Base-by-base conservation (phyloP, 1,140 invertebrate species). In the Lepidurus couesii region DNA sequence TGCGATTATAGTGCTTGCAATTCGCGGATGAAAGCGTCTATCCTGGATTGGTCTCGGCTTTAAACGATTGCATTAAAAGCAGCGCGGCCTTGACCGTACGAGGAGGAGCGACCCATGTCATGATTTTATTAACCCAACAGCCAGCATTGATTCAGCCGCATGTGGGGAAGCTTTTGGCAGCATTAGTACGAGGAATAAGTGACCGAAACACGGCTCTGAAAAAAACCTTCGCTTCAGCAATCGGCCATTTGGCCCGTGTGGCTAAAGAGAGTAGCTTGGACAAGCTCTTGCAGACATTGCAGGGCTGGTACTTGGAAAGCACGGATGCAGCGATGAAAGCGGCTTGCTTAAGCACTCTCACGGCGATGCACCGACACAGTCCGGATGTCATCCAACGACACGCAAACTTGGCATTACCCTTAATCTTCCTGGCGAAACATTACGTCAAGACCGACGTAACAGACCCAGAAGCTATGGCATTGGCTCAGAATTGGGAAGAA, bases 361-460 rank as follows among this genome's bases (percentile, higher is more conserved):
- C 74, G 80, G 90, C 94, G 0, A 91, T 96, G 81, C 91, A 92
- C 75, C 91, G 90, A 80, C 90, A 95, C 74, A 93, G 92, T 86
- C 91, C 93, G 78, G 95, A 96, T 76, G 87, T 93, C 47, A 85
- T 97, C 34, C 94, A 92, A 83, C 89, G 92, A 80, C 92, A 95
- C 83, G 90, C 92, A n/a, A 88, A 90, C 34, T 86, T 91, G 44
- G 87, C 95, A 43, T 87, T 96, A 81, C 94, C 95, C 9, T 86
- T 96, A 34, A 90, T 92, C 10, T 97, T 97, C 84, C 90, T 96
- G 81, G 95, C 93, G 21, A 96, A 95, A 92, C 95, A 96, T 83
- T 91, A 90, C 24, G 89, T 91, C 82, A 91, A 92, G 84, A 88
- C 87, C 1, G 87, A 89, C 76, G 88, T 73, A 16, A 16, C n/a